Conservation (phyloP, 2,113 vertebrate species). For the Zosterops hypoxanthus region DNA sequence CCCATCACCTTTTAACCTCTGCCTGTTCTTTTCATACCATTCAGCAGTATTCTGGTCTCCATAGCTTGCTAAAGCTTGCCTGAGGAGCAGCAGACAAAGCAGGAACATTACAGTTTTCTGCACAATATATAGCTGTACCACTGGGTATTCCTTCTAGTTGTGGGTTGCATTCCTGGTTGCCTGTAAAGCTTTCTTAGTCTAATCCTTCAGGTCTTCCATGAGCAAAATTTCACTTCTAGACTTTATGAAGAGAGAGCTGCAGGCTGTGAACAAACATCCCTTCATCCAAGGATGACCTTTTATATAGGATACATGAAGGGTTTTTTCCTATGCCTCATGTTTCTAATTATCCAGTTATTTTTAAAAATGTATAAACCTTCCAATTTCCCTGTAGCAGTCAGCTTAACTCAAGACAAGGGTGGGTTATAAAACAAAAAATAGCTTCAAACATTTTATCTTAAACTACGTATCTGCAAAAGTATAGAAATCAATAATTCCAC, state of each 20-base stretch:
- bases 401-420: neutral
- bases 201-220: neutral
- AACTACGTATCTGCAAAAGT: neutral
- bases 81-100: neutral
- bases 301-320: neutral
- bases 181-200: neutral
- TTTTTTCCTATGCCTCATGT: neutral
- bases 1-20: neutral
- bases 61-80: neutral
- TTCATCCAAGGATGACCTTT: neutral
- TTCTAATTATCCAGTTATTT: neutral
- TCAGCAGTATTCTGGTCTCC: neutral
- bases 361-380: neutral
- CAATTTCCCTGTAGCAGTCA: neutral
- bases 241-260: neutral
- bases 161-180: neutral
- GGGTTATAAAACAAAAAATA: slow-evolving; percentile 1
- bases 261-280: neutral
- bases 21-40: neutral
- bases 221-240: neutral
- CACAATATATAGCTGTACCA: neutral
- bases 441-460: slow-evolving; percentile 1
- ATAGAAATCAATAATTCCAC: neutral
- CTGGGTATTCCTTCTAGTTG: neutral
- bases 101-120: neutral